These are phyloP conservation scores for Euschistus heros DNA, from an alignment of 1,140 invertebrate species.

Conservation along the genomic window DNA sequence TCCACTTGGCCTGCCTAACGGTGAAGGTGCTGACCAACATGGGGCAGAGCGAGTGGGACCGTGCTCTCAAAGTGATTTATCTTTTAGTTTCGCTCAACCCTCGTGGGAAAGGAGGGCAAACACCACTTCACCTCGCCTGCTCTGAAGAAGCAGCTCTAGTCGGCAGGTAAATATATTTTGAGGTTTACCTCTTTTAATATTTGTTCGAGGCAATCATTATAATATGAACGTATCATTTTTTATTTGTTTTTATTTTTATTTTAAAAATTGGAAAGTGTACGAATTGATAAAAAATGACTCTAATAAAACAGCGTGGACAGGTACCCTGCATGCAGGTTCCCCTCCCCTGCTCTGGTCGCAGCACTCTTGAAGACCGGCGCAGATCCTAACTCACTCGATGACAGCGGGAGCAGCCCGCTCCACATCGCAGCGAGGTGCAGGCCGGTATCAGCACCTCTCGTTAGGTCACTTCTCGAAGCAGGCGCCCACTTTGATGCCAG, in stretches of 20 bases:
- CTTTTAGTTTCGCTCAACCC: slow-evolving; percentile 30
- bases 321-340: slow-evolving; percentile 58
- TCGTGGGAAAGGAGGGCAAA: slow-evolving; percentile 51
- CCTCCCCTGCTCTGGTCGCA: slow-evolving; percentile 57
- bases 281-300: neutral
- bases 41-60: slow-evolving; percentile 40
- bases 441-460: slow-evolving; percentile 52
- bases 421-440: slow-evolving; percentile 48
- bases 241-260: neutral
- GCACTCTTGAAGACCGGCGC: slow-evolving; percentile 75
- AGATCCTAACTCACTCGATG: slow-evolving; percentile 60
- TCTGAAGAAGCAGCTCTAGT: slow-evolving; percentile 45
- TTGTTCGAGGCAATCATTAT: neutral
- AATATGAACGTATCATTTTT: neutral
- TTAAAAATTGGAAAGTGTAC: neutral
- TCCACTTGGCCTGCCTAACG: slow-evolving; percentile 65
- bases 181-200: neutral
- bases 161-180: slow-evolving; percentile 33
- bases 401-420: slow-evolving; percentile 69
- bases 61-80: slow-evolving; percentile 35
- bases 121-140: slow-evolving; percentile 75
- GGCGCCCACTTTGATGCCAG: slow-evolving; percentile 82
- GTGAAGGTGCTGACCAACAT: slow-evolving; percentile 15
- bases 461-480: slow-evolving; percentile 55
- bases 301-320: slow-evolving; percentile 29